Conservation (phyloP, 2,113 vertebrate species). For the Helogale parvula region DNA sequence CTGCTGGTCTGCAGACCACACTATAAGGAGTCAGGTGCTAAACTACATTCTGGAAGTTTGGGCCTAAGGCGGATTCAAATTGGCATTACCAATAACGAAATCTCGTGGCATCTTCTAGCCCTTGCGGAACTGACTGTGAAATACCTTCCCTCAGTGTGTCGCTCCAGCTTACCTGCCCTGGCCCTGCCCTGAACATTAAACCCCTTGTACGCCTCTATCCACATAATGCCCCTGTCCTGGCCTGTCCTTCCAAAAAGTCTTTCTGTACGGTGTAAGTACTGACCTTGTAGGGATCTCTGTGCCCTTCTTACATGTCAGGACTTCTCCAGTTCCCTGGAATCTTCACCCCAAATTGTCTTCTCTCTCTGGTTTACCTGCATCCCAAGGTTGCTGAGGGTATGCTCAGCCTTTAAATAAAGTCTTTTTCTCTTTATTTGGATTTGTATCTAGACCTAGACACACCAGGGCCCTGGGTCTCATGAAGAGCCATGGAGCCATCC, state of each 20-base stretch:
- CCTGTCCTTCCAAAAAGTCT: neutral
- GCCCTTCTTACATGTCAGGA: neutral
- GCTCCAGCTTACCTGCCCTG: accelerated
- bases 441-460: neutral
- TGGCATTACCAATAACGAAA: neutral
- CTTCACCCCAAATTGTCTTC: neutral
- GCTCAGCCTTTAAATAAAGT: neutral
- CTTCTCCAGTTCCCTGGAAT: neutral
- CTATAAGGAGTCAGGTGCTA: neutral
- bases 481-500: neutral
- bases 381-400: neutral
- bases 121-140: neutral
- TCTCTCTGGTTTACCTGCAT: neutral
- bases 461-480: neutral
- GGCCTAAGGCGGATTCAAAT: neutral
- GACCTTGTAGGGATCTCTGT: neutral
- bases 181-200: neutral
- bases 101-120: neutral
- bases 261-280: neutral
- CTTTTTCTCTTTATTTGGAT: neutral
- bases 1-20: neutral
- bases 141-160: neutral
- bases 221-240: neutral
- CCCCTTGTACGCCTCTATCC: neutral
- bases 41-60: neutral